A percentile compares a stretch with the other conserved stretches of the same genome.
Evolutionary conservation across 1,140 invertebrate genomes (phyloP).

Genomic region (Acromyrmex charruanus): DNA sequence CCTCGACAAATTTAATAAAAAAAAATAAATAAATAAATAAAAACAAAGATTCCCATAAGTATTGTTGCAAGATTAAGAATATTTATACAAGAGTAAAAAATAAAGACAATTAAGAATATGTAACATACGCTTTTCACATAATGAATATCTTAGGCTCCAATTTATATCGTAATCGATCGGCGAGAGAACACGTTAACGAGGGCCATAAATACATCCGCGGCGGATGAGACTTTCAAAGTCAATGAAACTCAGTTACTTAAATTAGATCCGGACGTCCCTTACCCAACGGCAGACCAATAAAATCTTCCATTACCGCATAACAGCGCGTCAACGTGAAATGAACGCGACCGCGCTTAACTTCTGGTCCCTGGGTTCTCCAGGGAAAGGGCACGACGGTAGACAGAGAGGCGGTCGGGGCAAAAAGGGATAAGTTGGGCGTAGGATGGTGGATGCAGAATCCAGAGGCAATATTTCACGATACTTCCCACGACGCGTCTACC

Average conservation of each 20-base stretch:
- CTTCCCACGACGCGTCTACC: constrained; percentile 63
- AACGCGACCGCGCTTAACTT: constrained; percentile 73
- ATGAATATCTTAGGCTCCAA: constrained; percentile 7
- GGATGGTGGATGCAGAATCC: constrained; percentile 69
- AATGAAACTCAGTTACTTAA: constrained; percentile 60
- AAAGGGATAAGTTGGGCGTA: constrained; percentile 45
- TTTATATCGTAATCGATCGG: constrained; percentile 15
- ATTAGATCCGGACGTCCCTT: constrained; percentile 50
- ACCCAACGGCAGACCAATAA: constrained; percentile 44
- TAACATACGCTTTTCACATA: neutral
- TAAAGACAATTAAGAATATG: neutral
- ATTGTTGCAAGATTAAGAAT: neutral
- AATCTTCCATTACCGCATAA: constrained; percentile 61
- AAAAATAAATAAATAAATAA: neutral
- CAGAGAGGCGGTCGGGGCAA: constrained; percentile 44
- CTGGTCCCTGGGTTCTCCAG: constrained; percentile 60
- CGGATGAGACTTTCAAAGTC: constrained; percentile 48
- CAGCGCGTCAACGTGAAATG: constrained; percentile 70
- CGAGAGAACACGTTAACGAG: constrained; percentile 26
- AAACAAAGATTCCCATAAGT: neutral
- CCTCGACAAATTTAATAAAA: constrained; percentile 1
- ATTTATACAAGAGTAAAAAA: neutral
- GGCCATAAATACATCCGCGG: constrained; percentile 20
- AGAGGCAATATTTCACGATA: constrained; percentile 71
- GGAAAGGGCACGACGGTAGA: constrained; percentile 53